Conservation (phyloP, 2,113 vertebrate genomes). For the Archocentrus centrarchus region DNA sequence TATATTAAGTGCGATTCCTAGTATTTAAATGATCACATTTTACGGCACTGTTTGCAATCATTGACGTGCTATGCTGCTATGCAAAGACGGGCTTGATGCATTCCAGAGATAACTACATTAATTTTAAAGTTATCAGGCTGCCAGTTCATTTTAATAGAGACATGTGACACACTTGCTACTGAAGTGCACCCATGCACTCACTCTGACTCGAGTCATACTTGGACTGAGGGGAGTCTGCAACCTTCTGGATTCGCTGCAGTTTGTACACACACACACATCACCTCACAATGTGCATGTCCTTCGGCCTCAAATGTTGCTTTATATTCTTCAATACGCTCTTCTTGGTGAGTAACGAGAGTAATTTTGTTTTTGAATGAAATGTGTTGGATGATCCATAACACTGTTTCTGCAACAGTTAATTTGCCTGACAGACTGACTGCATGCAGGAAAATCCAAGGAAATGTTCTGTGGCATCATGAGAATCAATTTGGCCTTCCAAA, state of each 20-base stretch:
- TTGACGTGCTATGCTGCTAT: not conserved
- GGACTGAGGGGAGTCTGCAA: not conserved
- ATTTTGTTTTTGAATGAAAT: not conserved
- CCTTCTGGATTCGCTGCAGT: not conserved
- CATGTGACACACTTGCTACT: not conserved
- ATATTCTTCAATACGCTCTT: conserved; percentile 50
- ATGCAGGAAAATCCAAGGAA: not conserved
- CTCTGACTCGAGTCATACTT: not conserved
- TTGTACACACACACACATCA: not conserved
- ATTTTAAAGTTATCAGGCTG: not conserved
- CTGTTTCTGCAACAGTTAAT: not conserved
- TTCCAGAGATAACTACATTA: conserved; percentile 4
- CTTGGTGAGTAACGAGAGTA: conserved; percentile 45
- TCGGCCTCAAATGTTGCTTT: conserved; percentile 43
- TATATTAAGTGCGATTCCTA: not conserved
- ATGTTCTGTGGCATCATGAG: not conserved
- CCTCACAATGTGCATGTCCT: conserved; percentile 7
- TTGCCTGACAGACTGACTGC: not conserved
- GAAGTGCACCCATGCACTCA: not conserved
- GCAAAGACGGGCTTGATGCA: conserved; percentile 32
- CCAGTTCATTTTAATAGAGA: conserved; percentile 33
- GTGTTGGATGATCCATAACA: not conserved
- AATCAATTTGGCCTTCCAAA: not conserved
- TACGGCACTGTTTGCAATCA: not conserved
- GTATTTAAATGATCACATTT: not conserved